Evolutionary conservation across 2,113 vertebrate genomes (phyloP), one percentile per base, ranked within the genome.

Genomic region (Anguilla japonica): DNA sequence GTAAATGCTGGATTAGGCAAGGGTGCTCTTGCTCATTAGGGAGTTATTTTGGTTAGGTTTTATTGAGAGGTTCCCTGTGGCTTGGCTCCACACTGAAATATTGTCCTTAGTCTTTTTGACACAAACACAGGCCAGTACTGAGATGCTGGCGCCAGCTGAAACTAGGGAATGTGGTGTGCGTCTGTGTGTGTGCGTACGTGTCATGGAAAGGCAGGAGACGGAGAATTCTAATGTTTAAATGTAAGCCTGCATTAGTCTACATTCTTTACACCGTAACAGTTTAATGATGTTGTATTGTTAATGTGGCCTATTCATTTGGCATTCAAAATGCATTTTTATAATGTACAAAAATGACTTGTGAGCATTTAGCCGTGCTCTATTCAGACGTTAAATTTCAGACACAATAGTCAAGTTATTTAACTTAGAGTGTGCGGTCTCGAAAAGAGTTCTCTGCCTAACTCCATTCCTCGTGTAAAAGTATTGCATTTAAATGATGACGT

Each of bases 61-160:
- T 96, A 96, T 96, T 95, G 96, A 95, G 95, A 95, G 95, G 95
- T 96, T 96, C 95, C 96, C 96, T 94, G 95, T 91, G 95, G 96
- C 93, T 96, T 95, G 95, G 95, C 96, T 96, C 95, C 96, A 95
- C 95, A 95, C 95, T 96, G 96, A 96, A 96, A 96, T 96, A 96
- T 95, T 96, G 96, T 96, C 96, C 95, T 86, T 94, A 90, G 93
- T 94, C 95, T 96, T 95, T 94, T 94, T 96, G 96, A 96, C 96
- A 96, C 95, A 95, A 95, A 96, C 95, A 96, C 94, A 96, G 95
- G 92, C 95, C 95, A 95, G 93, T 91, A 94, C 91, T 94, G 93
- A 94, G 95, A 94, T 94, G 93, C 95, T 96, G 96, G 96, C 96
- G 96, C 96, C 96, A 97, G 95, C 93, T 89, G 78, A 80, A 94